Evolutionary conservation across 1,140 invertebrate species (phyloP), one percentile per base, ranked within the genome.

Genomic region (Euura saliciscinereae): DNA sequence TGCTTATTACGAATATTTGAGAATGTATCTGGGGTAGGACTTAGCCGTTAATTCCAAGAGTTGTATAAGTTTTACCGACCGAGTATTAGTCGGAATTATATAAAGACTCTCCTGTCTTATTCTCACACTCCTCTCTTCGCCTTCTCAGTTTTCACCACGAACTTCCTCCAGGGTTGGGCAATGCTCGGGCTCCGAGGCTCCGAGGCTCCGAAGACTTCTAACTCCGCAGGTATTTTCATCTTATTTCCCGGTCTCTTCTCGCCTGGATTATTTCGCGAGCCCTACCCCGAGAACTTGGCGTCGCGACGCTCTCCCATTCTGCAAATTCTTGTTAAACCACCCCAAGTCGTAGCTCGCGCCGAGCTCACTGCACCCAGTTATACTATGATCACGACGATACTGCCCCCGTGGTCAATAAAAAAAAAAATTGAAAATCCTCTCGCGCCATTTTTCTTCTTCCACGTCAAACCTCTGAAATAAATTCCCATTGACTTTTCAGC

Each of bases 191-290:
- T 70, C 51, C 51, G 65, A n/a, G 67, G 73, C 64, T 75, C 76
- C 28, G 28, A 74, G 66, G 76, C 73, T 74, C 69, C 69, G 66
- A 78, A 42, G 68, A 59, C 65, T 75, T 82, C 84, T 84, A 86
- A 87, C 85, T 86, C 84, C 79, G 43, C 78, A 86, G 84, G 84
- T 86, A 86, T 87, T 87, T 87, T 87, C 85, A 86, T 86, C 84
- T 84, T 84, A 87, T 86, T 86, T 80, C 74, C 78, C 78, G 79
- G 80, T 81, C 84, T 82, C 13, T 78, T 68, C 77, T 69, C 75
- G 74, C 77, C 79, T 82, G 84, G 85, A 87, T 87, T 87, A 86
- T 83, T 87, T 77, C 73, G 71, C 80, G 80, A 84, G 82, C 84
- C 51, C 13, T 6, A 82, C 78, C 79, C 75, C 75, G 80, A 80